Evolutionary conservation across 2,113 vertebrate genomes (phyloP).

Genomic region (Spea bombifrons): DNA sequence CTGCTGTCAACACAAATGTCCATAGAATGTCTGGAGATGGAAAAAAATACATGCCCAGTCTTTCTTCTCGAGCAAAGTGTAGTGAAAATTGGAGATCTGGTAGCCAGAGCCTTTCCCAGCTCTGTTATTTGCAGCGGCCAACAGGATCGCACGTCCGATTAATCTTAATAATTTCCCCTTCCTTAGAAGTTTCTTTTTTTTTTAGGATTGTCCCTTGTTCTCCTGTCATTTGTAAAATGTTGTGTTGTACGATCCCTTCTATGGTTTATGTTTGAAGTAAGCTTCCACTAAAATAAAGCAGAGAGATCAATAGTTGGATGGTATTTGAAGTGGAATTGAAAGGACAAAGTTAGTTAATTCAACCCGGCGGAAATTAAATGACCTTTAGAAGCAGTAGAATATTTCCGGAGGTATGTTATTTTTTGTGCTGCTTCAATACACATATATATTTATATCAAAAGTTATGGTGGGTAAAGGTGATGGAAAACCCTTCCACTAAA

Average conservation of each 20-base stretch:
- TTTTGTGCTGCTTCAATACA: no score
- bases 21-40: not conserved
- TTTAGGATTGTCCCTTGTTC: constrained; percentile 23
- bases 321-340: not conserved
- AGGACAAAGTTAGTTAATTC: no score
- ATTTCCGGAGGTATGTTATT: no score
- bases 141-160: not conserved
- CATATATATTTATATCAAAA: no score
- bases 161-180: not conserved
- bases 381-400: no score
- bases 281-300: constrained; percentile 80
- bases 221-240: constrained; percentile 56
- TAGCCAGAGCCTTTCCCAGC: not conserved
- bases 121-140: not conserved
- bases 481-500: no score
- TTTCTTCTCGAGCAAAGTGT: constrained; percentile 6
- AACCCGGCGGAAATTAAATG: no score
- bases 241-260: constrained; percentile 44
- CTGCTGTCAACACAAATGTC: not conserved
- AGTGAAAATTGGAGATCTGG: constrained; percentile 8
- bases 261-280: constrained; percentile 98
- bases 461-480: no score
- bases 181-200: not conserved
- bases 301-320: not conserved
- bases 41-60: constrained; percentile 13